Evolutionary conservation across 2,797 vertebrate genomes (phyloP).

Genomic region (Ceyx erithaca): DNA sequence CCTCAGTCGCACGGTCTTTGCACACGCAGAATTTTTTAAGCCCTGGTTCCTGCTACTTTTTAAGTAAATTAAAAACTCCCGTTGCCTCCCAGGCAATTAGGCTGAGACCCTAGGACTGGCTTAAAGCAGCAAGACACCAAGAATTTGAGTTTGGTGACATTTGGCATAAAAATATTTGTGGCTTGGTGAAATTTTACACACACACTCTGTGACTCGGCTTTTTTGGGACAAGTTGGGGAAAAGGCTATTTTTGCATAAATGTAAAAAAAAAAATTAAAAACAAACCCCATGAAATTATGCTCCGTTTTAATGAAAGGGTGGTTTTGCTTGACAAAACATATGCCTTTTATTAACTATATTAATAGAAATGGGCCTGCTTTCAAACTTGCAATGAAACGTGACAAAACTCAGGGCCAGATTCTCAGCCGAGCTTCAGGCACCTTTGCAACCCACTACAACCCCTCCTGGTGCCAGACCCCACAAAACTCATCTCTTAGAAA

Average conservation of each 20-base stretch:
- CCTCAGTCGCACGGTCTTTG: background rate
- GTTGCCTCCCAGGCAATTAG: conserved; percentile 30
- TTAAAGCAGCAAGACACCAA: fast-evolving
- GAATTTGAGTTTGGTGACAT: background rate
- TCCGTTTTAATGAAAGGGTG: conserved; percentile 17
- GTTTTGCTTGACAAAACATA: conserved; percentile 58
- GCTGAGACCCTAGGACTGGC: conserved; percentile 14
- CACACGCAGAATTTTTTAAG: background rate
- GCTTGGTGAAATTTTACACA: conserved; percentile 23
- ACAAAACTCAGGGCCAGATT: conserved; percentile 34
- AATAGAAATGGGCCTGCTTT: conserved; percentile 55
- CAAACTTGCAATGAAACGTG: conserved; percentile 50
- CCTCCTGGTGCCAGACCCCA: fast-evolving
- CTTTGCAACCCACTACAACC: background rate
- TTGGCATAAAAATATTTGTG: conserved; percentile 35
- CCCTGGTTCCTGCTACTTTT: background rate
- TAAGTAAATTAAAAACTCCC: conserved; percentile 33
- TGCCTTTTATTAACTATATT: conserved; percentile 66
- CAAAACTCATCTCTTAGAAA: background rate
- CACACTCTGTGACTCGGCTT: background rate
- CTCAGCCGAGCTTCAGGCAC: background rate
- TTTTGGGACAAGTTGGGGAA: conserved; percentile 25
- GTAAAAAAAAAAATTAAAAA: background rate
- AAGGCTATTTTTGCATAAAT: conserved; percentile 28
- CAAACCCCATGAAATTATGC: conserved; percentile 23